Base-by-base conservation (phyloP, 92 coral and sea anemone genomes). In the Actinostola sp. region DNA sequence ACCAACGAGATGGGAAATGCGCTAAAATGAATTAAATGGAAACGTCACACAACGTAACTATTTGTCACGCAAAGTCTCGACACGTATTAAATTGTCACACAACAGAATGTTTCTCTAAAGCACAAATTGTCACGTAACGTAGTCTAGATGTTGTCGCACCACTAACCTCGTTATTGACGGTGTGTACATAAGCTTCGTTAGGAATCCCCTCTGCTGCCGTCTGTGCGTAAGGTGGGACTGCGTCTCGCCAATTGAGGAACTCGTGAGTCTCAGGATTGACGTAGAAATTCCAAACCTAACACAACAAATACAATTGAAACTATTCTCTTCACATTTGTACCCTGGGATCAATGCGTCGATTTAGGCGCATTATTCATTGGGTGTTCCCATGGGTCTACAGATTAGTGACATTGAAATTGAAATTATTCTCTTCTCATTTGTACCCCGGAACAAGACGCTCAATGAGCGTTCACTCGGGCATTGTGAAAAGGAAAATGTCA, bases 181-280 rank as follows among this genome's bases (percentile, higher is more conserved):
- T 94, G 81, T 91, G 98, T 23, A 94, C 98, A 55, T 91, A 94
- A 8, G 98, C 93, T 71, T 91, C 93, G 66, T 91, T 92, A 19
- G 98, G 98, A 38, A 94, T 94, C 31, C 98, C 98, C 58, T 92
- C 98, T 19, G 97, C 98, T 14, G 89, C 97, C n/a, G 98, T 92
- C 90, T 92, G 97, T 2, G 97, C 89, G 78, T 94, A 92, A 0
- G 98, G 97, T 15, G 93, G 98, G 14, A 94, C 82, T 42, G 92
- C 89, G 21, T 91, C 98, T 49, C 77, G 85, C 98, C 98, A 94
- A 79, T 76, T 92, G 30, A 86, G 51, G 34, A 94, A 94, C 82
- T 94, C 97, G 86, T 94, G 93, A 12, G 98, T 94, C 73, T 94
- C 98, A 21, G 98, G 97, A 43, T 89, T 92, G 52, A 94, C 98